phyloP scores from a whole-genome alignment of 2,888 invertebrate species.

The Ectemnius cavifrons region DNA sequence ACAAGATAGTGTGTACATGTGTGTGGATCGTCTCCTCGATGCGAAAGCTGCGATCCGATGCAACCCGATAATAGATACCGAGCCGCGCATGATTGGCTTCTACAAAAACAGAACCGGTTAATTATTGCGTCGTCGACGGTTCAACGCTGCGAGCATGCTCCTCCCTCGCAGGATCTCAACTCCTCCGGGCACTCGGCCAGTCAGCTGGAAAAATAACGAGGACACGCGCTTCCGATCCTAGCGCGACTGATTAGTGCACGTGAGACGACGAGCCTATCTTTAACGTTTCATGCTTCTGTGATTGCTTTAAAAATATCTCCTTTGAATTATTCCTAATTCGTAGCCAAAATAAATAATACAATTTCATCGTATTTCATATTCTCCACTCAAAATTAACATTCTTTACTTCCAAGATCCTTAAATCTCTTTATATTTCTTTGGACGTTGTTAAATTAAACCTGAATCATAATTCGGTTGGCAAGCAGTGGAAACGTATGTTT shows the following conservation, averaged over 20 bases:
- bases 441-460: too few species aligned
- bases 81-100: conserved; percentile 66
- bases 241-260: conserved; percentile 22
- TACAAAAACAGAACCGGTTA: conserved; percentile 68
- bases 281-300: conserved; percentile 9
- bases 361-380: too few species aligned
- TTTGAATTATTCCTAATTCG: too few species aligned
- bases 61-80: conserved; percentile 47
- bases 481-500: too few species aligned
- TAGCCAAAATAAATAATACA: too few species aligned
- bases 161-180: conserved; percentile 44
- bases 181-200: conserved; percentile 38
- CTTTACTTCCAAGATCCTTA: too few species aligned
- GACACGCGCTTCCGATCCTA: conserved; percentile 38
- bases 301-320: not conserved
- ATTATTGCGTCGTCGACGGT: conserved; percentile 60
- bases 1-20: not conserved
- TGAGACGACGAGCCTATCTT: conserved; percentile 11
- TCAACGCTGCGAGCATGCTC: not conserved
- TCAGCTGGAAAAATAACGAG: conserved; percentile 73
- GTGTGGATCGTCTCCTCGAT: conserved; percentile 3
- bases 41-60: conserved; percentile 38
- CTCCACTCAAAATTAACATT: too few species aligned
- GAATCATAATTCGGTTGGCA: too few species aligned
- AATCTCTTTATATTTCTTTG: too few species aligned